phyloP scores from a whole-genome alignment of 2,113 vertebrate species.

The Tragelaphus scriptus region DNA sequence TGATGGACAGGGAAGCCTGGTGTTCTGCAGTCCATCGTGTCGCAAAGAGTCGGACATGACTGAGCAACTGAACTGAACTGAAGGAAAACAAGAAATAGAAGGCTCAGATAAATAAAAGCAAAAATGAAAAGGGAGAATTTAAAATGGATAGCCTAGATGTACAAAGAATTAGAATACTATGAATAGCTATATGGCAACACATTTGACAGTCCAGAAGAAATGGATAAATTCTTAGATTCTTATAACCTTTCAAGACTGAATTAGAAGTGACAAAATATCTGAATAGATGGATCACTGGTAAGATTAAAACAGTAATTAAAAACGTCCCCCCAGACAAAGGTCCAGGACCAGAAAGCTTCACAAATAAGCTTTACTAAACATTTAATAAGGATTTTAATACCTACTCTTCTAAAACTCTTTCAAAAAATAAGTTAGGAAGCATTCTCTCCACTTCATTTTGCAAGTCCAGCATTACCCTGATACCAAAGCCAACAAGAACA shows the following conservation, averaged over 20 bases:
- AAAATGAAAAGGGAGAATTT: background rate
- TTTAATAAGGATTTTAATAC: background rate
- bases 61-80: background rate
- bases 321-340: background rate
- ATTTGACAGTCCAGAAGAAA: background rate
- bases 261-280: background rate
- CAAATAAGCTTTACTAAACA: background rate
- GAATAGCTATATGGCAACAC: background rate
- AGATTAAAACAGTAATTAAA: background rate
- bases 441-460: background rate
- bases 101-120: background rate
- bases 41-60: background rate
- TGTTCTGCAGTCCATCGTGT: background rate
- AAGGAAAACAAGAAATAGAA: background rate
- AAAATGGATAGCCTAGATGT: background rate
- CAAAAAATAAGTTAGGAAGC: background rate
- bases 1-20: background rate
- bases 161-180: background rate
- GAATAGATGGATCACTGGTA: background rate
- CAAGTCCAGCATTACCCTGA: background rate
- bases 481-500: background rate
- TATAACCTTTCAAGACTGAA: background rate
- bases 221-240: background rate
- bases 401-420: background rate
- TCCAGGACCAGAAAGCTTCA: background rate